Evolutionary conservation across 2,888 invertebrate genomes (phyloP).

Genomic region (Drosophila falleni): DNA sequence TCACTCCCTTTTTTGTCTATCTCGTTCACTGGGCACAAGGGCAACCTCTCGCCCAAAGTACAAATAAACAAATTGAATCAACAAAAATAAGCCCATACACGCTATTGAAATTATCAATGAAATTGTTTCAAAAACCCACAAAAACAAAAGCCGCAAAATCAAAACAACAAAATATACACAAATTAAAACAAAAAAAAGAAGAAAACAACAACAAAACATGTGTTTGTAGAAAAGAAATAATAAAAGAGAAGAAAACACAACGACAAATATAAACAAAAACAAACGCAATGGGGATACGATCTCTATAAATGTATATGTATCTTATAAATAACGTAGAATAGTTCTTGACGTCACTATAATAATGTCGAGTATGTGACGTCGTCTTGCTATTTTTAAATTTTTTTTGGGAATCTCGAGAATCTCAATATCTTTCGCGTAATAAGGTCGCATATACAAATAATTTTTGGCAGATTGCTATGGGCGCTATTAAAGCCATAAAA

Average conservation of each 20-base stretch:
- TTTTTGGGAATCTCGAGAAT: conserved; percentile 51
- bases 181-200: conserved; percentile 17
- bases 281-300: conserved; percentile 36
- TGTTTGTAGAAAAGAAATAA: conserved; percentile 49
- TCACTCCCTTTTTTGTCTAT: background rate
- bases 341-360: conserved; percentile 53
- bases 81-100: conserved; percentile 43
- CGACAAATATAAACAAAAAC: conserved; percentile 38
- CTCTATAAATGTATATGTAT: conserved; percentile 26
- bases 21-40: conserved; percentile 40
- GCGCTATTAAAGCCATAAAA: conserved; percentile 43
- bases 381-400: background rate
- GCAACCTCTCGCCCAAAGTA: conserved; percentile 49
- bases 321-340: conserved; percentile 25
- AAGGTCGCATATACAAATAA: conserved; percentile 34
- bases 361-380: conserved; percentile 15
- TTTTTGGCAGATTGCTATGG: conserved; percentile 40
- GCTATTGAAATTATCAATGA: conserved; percentile 70
- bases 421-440: conserved; percentile 36
- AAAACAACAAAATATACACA: conserved; percentile 30
- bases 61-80: conserved; percentile 60
- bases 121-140: conserved; percentile 58
- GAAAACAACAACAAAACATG: conserved; percentile 49
- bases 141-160: conserved; percentile 40
- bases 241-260: conserved; percentile 27